These are phyloP conservation scores for Tipula confusa DNA, from an alignment of 2,888 invertebrate species.

Conservation along the genomic window DNA sequence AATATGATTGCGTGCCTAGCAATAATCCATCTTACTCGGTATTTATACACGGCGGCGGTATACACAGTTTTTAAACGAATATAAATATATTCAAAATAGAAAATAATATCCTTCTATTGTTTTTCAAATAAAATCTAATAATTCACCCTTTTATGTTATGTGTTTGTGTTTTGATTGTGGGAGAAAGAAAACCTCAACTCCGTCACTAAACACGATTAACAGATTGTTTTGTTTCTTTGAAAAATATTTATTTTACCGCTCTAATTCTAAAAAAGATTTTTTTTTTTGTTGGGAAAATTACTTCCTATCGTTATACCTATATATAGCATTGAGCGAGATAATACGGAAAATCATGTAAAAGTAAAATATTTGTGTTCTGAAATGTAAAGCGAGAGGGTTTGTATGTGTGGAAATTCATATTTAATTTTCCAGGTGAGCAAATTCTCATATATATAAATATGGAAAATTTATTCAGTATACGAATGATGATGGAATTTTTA, in stretches of 20 bases:
- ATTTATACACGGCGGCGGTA: not conserved
- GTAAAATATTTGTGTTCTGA: not conserved
- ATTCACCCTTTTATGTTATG: not conserved
- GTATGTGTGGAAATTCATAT: not conserved
- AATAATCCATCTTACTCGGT: not conserved
- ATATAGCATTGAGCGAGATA: not conserved
- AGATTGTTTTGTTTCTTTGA: not conserved
- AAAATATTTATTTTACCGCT: conserved; percentile 12
- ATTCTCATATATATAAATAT: not conserved
- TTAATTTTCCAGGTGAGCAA: not conserved
- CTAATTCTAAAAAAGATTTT: not conserved
- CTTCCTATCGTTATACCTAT: not conserved
- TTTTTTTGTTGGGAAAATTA: not conserved
- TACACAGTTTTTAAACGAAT: not conserved
- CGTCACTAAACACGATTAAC: not conserved
- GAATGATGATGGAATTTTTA: not conserved
- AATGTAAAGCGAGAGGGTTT: too few species aligned
- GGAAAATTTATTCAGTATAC: not conserved
- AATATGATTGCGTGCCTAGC: not conserved
- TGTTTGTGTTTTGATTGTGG: too few species aligned
- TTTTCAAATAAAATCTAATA: not conserved
- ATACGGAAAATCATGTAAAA: not conserved
- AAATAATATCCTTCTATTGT: not conserved
- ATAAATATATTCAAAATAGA: not conserved
- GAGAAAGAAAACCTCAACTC: too few species aligned